These are phyloP conservation scores for Oreohelix idahoensis DNA, from an alignment of 1,140 invertebrate genomes.

Conservation along the genomic window DNA sequence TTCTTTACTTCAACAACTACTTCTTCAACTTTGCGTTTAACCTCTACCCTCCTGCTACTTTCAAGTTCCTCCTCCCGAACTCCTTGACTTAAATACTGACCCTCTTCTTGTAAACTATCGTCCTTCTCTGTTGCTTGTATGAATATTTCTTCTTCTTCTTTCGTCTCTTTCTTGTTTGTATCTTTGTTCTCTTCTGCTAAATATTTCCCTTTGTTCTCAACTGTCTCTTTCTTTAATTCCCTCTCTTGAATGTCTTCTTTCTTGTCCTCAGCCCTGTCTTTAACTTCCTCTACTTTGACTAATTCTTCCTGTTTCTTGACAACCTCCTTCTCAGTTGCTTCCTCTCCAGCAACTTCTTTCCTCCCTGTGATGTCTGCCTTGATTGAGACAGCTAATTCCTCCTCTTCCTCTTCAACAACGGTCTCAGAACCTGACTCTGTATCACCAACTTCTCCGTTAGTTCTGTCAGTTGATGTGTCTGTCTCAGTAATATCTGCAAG, in stretches of 20 bases:
- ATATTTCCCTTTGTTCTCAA: conserved; percentile 1
- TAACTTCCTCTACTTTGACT: neutral
- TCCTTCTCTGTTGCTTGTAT: neutral
- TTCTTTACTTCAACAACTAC: neutral
- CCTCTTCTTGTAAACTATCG: neutral
- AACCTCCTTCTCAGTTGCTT: neutral
- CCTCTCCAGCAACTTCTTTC: neutral
- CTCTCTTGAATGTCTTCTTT: conserved; percentile 8
- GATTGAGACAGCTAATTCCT: neutral
- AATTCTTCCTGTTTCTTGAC: neutral
- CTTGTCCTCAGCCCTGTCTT: neutral
- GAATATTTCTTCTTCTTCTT: neutral
- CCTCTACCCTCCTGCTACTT: neutral
- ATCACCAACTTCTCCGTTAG: neutral
- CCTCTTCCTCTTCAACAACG: neutral
- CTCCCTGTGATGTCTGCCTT: neutral
- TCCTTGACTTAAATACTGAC: neutral
- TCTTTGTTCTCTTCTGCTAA: neutral
- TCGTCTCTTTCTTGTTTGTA: neutral
- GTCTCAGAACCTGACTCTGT: conserved; percentile 22
- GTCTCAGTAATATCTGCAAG: conserved; percentile 4
- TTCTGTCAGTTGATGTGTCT: conserved; percentile 13
- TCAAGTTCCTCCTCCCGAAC: neutral
- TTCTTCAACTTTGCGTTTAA: neutral
- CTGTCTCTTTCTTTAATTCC: conserved; percentile 4